phyloP scores from a whole-genome alignment of 2,113 vertebrate species.

The Scomber scombrus region DNA sequence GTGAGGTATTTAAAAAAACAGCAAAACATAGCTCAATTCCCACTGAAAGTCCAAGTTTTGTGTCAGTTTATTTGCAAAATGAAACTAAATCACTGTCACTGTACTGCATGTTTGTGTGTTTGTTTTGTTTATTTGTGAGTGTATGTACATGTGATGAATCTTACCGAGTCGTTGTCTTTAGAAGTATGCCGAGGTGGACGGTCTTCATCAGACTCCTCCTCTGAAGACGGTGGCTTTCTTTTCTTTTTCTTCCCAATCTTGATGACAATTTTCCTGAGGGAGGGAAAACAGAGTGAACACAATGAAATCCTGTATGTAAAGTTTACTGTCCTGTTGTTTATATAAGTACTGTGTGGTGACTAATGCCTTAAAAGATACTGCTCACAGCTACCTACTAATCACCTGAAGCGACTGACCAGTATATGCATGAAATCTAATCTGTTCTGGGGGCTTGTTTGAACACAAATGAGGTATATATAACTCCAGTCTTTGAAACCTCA shows the following conservation, averaged over 20 bases:
- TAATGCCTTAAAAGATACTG: not conserved
- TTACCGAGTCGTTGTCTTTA: slow-evolving; percentile 92
- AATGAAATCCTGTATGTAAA: not conserved
- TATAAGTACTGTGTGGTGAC: not conserved
- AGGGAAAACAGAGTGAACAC: slow-evolving; percentile 20
- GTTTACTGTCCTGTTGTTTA: not conserved
- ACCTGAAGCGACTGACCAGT: not conserved
- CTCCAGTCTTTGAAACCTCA: too few relatives aligned
- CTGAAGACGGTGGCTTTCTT: slow-evolving; percentile 94
- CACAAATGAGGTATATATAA: too few relatives aligned
- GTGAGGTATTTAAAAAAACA: not conserved
- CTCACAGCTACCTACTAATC: not conserved
- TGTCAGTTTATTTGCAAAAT: not conserved
- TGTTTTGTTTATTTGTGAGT: not conserved
- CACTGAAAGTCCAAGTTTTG: not conserved
- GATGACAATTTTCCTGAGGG: slow-evolving; percentile 94
- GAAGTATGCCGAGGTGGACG: slow-evolving; percentile 84
- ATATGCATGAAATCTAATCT: too few relatives aligned
- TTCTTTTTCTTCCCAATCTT: slow-evolving; percentile 98
- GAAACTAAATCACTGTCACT: too few relatives aligned
- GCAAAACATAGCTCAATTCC: not conserved
- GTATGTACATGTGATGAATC: slow-evolving; percentile 36
- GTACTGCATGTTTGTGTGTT: not conserved
- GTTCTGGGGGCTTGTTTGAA: too few relatives aligned
- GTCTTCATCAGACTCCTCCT: slow-evolving; percentile 93